A percentile compares a stretch with the other conserved stretches of the same genome.
Conservation (phyloP, 53 echinoderm and acorn worm species). For the Pentamera pediparva region DNA sequence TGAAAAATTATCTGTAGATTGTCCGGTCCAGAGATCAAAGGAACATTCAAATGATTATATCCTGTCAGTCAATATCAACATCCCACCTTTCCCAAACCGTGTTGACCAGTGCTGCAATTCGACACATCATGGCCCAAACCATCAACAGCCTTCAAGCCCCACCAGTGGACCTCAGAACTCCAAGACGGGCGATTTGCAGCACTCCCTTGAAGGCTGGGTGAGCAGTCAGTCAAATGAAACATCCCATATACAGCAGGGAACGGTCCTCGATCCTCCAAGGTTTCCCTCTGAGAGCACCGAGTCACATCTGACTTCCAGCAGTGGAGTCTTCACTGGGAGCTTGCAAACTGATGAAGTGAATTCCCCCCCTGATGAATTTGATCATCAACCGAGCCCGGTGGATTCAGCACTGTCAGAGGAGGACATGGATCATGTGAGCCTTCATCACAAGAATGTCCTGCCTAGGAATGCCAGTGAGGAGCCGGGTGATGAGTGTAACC, state of each 20-base stretch:
- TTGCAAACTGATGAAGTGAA: conserved; percentile 28
- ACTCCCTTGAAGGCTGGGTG: neutral
- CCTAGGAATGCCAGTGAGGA: conserved; percentile 6
- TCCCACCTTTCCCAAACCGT: conserved; percentile 20
- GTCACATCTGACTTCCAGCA: conserved; percentile 45
- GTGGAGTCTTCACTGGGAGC: conserved; percentile 55
- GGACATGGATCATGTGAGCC: conserved; percentile 15
- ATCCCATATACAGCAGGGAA: neutral
- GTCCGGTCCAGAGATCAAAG: conserved; percentile 9
- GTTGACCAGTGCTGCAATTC: conserved; percentile 8
- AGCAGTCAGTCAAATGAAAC: neutral
- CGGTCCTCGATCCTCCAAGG: neutral
- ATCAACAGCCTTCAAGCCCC: neutral
- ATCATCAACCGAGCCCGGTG: neutral
- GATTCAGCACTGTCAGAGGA: conserved; percentile 5
- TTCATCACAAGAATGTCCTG: neutral
- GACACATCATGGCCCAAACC: neutral
- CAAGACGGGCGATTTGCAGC: neutral
- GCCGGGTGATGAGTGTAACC: neutral
- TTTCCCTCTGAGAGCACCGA: conserved; percentile 23
- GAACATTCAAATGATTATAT: conserved; percentile 29
- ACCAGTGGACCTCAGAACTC: neutral
- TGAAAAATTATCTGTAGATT: no score
- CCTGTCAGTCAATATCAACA: conserved; percentile 33
- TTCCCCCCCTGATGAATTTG: conserved; percentile 11